Evolutionary conservation across 2,888 invertebrate species (phyloP), one percentile per base, ranked within the genome.

Genomic region (Theodoxus fluviatilis): DNA sequence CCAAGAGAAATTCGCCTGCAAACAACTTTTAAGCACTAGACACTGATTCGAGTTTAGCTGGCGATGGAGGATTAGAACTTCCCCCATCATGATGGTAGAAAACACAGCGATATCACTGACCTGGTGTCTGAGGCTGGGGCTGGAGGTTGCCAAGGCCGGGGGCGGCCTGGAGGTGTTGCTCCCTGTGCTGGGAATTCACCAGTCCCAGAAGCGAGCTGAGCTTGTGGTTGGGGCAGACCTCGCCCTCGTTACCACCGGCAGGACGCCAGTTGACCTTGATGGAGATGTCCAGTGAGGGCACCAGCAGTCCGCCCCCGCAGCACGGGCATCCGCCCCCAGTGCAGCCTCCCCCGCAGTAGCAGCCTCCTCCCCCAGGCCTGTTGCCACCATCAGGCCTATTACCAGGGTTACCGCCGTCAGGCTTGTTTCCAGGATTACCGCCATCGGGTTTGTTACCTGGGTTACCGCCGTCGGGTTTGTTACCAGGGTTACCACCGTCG

Each of bases 211-310:
- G 31, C 61, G 61, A 31, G 3, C 43, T 37, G 28, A 69, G 68
- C 49, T 69, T 69, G 35, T 69, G 61, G 35, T 47, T 47, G 7
- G 68, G 57, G 33, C 68, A 69, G 49, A 40, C 49, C 22, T 28
- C 37, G 31, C 49, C 52, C 6, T n/a, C 49, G 37, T 67, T n/a
- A n/a, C n/a, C n/a, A n/a, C n/a, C n/a, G n/a, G n/a, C 55, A 28
- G 47, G 47, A 47, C 47, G 33, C 1, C 40, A 35, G 43, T 38
- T 63, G 61, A 69, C 35, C 15, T 69, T 69, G 18, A 69, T 61
- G 25, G 49, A 35, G 43, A 69, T 63, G 25, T 40, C 40, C n/a
- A 69, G 25, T 22, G 49, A 40, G 40, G 68, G 68, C 12, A 69
- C 61, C 7, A 49, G 35, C 7, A 68, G 28, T 28, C 38, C 57